phyloP scores from a whole-genome alignment of 2,113 vertebrate genomes.

The Pluvialis apricaria region DNA sequence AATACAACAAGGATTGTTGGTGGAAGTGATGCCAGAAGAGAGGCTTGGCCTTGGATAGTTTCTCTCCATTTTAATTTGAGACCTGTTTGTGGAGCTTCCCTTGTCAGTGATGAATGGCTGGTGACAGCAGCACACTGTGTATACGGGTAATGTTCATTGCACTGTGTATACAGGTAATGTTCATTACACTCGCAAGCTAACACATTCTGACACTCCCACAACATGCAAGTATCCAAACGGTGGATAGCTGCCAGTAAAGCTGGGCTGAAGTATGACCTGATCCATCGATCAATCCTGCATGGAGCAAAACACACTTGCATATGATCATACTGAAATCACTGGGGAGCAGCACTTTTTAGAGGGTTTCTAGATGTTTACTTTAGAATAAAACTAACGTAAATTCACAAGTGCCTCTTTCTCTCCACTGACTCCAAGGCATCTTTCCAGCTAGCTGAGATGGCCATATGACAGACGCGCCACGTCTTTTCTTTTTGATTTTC shows the following conservation, averaged over 20 bases:
- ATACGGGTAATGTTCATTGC: slow-evolving; percentile 77
- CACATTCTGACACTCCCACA: background rate
- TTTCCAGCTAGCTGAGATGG: background rate
- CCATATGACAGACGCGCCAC: background rate
- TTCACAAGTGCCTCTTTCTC: background rate
- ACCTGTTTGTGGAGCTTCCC: slow-evolving; percentile 80
- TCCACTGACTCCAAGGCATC: background rate
- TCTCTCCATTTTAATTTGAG: slow-evolving; percentile 74
- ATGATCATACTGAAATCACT: background rate
- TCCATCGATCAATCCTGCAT: background rate
- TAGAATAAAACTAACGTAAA: background rate
- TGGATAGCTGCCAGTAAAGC: background rate
- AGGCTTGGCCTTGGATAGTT: slow-evolving; percentile 89
- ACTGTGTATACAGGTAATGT: slow-evolving; percentile 87
- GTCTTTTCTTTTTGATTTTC: background rate
- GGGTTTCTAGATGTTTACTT: background rate
- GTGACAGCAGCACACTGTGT: slow-evolving; percentile 92
- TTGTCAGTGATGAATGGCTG: slow-evolving; percentile 84
- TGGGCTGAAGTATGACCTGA: background rate
- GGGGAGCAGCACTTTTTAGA: background rate
- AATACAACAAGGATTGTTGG: slow-evolving; percentile 74
- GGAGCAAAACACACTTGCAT: background rate
- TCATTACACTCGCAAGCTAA: background rate
- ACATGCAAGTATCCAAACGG: background rate
- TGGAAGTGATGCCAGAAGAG: slow-evolving; percentile 76